Base-by-base conservation (phyloP, 1,140 invertebrate species). In the Drosophila nebulosa region DNA sequence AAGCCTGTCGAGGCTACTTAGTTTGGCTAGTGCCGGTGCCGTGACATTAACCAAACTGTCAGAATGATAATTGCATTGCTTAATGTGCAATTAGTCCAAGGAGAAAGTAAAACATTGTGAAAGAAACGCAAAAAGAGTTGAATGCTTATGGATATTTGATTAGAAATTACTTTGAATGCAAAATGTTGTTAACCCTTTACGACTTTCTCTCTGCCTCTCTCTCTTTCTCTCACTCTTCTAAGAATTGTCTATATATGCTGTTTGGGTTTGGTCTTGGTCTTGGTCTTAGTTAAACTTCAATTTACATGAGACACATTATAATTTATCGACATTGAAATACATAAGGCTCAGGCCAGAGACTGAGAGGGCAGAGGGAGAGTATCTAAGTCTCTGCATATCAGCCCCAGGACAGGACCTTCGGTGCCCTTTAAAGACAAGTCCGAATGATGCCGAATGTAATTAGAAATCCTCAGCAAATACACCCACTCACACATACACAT, bases 401-500 rank as follows among this genome's bases (percentile, higher is more conserved):
- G 21, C 52, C 16, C 30, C 24, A 14, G 10, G 14, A 42, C 16
- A 27, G 21, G 18, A 52, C 39, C 62, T 42, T 60, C 53, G 22
- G 18, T 35, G 71, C 60, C 30, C 60, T 67, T 50, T 39, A 57
- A 72, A 71, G 56, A 76, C 73, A 51, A 69, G 64, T 74, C 78
- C 71, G 78, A 78, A 72, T 69, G 78, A 66, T 76, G 83, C 83
- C 78, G 78, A 88, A 74, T 86, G 83, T 86, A 86, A 86, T 89
- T 86, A 89, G 75, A 86, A 75, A 83, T 83, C 83, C 78, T 78
- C 39, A 53, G 79, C 64, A 78, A 70, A 80, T 52, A 84, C 50
- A 68, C 32, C 56, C 66, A 74, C 39, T 64, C 52, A 69, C 53
- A 52, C 35, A 63, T 57, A 14, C 35, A 55, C 39, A 27, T 57